Evolutionary conservation across 2,113 vertebrate genomes (phyloP), one percentile per base, ranked within the genome.

Genomic region (Edolisoma coerulescens): DNA sequence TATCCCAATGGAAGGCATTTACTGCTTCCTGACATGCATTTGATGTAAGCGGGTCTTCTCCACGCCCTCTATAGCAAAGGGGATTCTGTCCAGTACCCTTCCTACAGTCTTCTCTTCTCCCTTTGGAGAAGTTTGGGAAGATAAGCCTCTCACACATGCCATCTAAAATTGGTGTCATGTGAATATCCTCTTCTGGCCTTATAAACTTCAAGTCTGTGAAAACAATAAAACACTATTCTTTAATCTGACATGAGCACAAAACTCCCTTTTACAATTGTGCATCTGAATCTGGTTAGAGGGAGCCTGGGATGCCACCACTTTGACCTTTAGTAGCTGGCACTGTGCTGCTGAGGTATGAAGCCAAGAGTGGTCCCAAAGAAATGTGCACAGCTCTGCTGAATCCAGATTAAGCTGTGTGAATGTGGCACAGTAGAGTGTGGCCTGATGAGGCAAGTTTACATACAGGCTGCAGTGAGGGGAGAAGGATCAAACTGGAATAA

Each of bases 161-260:
- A 67, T 67, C 86, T 64, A 91, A 92, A 97, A 93, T 89, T 52
- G 85, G 33, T 64, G 64, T 94, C 94, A 93, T 89, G 86, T 94
- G 91, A 95, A 81, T 87, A 92, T 89, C 86, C 69, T 91, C 91
- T 84, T 84, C 83, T 96, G 86, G 91, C 83, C 91, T 95, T 84
- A 76, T 28, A 95, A 93, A 86, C 44, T 49, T 60, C 1, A 39
- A 73, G 57, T 83, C 90, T 70, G 15, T 73, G 75, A 89, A 94
- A 93, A 95, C 92, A 97, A 92, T 86, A 92, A 97, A 92, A 42
- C 85, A 88, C 85, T 65, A 61, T 93, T 92, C 84, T 96, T 93
- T 88, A 71, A 90, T 83, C 91, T 88, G 79, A 91, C 75, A 86
- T 7, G 68, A 88, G 71, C 71, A 93, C 79, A 93, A 91, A 95